Base-by-base conservation (phyloP, 1,140 invertebrate genomes). In the Bombus waltoni region DNA sequence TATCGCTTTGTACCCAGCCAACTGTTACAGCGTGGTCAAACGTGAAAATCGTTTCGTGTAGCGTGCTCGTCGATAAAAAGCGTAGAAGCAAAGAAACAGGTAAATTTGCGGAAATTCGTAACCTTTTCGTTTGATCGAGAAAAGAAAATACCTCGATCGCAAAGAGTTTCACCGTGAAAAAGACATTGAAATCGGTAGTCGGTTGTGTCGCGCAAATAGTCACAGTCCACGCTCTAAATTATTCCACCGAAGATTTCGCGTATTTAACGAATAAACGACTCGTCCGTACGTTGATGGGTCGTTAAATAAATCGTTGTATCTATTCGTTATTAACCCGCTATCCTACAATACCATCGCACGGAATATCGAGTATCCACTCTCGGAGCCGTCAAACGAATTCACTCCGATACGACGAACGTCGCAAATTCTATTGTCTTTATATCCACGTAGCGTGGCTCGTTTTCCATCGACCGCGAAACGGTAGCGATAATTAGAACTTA, bases 401-500 rank as follows among this genome's bases (percentile, higher is more conserved):
- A 2, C 28, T 11, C 10, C 28, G n/a, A 11, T 28, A n/a, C 59
- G 59, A 8, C 3, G 59, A 62, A 62, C 59, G 59, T 13, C 3
- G 59, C 10, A 13, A 62, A 62, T n/a, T 62, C 59, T 62, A 25
- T 59, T 11, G 22, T 59, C 28, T 62, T n/a, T 13, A 4, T 53
- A 10, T 76, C 13, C 59, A 2, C 40, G 35, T 2, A 38, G 38
- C 47, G 57, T 25, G 75, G 28, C 38, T 13, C 18, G 28, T 77
- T 70, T 35, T 11, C 44, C 38, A 70, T 68, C 47, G 66, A 57
- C 73, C 65, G 35, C 42, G 81, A 66, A 76, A 76, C 59, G 72
- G 35, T 65, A 28, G 47, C 40, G 76, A 83, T 83, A 83, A 83
- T 77, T 83, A 83, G 62, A 77, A 77, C 73, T 77, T 44, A 15